A percentile compares a stretch with the other conserved stretches of the same genome.
These are phyloP conservation scores for Neopelma chrysocephalum DNA, from an alignment of 2,797 vertebrate species.

Conservation along the genomic window DNA sequence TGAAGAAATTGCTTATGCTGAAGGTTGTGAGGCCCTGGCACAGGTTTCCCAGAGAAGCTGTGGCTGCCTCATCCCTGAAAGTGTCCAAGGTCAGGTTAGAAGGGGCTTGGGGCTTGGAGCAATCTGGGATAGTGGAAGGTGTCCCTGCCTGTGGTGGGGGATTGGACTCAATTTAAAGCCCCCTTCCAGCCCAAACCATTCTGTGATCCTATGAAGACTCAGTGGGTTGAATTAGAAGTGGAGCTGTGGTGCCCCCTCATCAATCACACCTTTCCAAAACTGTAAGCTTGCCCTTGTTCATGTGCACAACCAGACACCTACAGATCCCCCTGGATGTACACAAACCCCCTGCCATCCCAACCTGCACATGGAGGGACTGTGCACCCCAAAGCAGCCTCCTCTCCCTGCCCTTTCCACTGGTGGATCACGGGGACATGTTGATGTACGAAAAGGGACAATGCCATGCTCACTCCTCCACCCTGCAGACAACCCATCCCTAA, in stretches of 20 bases:
- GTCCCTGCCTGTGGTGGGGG: background rate
- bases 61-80: background rate
- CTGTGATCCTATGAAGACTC: fast-evolving
- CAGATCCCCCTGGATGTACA: background rate
- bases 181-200: background rate
- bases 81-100: fast-evolving
- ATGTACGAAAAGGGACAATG: background rate
- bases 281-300: background rate
- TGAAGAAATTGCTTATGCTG: background rate
- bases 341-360: fast-evolving
- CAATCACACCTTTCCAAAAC: background rate
- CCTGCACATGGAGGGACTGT: fast-evolving
- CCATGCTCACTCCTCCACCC: background rate
- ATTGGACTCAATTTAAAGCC: fast-evolving
- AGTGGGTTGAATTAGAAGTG: background rate
- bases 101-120: fast-evolving
- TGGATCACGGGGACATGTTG: background rate
- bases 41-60: background rate
- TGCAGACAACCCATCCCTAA: background rate
- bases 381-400: no score
- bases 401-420: background rate
- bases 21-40: background rate
- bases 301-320: fast-evolving
- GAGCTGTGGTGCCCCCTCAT: fast-evolving
- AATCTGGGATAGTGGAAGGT: fast-evolving